A percentile compares a stretch with the other conserved stretches of the same genome.
Evolutionary conservation across 1,140 invertebrate genomes (phyloP).

Genomic region (Meloidogyne chitwoodi): DNA sequence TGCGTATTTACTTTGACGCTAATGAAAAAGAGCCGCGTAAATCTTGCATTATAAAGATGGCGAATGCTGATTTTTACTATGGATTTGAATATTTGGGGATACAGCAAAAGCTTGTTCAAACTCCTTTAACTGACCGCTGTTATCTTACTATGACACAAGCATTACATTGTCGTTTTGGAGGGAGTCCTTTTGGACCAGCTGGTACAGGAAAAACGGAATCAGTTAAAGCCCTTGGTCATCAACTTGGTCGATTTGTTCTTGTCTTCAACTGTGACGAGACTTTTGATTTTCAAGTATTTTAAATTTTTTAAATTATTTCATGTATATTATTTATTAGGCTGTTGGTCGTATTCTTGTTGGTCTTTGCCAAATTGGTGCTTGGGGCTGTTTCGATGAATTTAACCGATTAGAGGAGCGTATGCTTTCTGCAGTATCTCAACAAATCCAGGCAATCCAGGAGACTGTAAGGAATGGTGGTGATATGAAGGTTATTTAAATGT

Average conservation of each 20-base stretch:
- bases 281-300: conserved; percentile 84
- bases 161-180: conserved; percentile 71
- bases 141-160: conserved; percentile 99
- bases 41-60: conserved; percentile 96
- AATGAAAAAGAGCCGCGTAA: conserved; percentile 75
- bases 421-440: conserved; percentile 96
- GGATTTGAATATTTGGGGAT: conserved; percentile 98
- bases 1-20: conserved; percentile 98
- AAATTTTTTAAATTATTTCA: neutral
- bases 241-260: conserved; percentile 91
- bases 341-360: conserved; percentile 94
- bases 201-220: conserved; percentile 86
- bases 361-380: conserved; percentile 93
- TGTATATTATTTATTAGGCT: conserved; percentile 61
- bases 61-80: conserved; percentile 96
- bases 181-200: conserved; percentile 61
- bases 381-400: conserved; percentile 99
- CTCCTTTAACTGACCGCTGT: conserved; percentile 93
- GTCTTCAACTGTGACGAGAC: conserved; percentile 99
- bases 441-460: conserved; percentile 98
- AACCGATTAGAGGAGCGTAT: conserved; percentile 98
- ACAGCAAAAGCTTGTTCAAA: conserved; percentile 94
- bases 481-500: conserved; percentile 26
- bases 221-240: conserved; percentile 97
- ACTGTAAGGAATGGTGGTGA: conserved; percentile 67